These are phyloP conservation scores for Zootermopsis nevadensis DNA, from an alignment of 2,888 invertebrate species.

Conservation along the genomic window DNA sequence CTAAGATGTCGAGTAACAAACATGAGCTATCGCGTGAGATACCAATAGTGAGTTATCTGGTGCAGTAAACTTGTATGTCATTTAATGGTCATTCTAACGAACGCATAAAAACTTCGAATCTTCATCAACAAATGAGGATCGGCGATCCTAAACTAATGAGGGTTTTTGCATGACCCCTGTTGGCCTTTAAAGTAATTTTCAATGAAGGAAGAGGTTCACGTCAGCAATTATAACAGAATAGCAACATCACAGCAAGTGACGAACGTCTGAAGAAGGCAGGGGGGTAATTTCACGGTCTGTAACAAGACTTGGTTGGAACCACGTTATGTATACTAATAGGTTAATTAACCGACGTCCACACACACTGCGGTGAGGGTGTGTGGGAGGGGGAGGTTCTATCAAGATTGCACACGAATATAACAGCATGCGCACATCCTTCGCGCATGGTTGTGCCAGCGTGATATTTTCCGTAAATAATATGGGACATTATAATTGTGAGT, in stretches of 20 bases:
- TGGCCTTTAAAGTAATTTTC: slow-evolving; percentile 9
- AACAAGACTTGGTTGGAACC: slow-evolving; percentile 20
- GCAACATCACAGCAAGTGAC: background rate
- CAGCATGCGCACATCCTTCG: slow-evolving; percentile 20
- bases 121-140: slow-evolving; percentile 30
- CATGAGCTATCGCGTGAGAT: too few species aligned
- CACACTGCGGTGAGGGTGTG: background rate
- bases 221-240: background rate
- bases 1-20: too few species aligned
- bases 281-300: slow-evolving; percentile 20
- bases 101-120: slow-evolving; percentile 28
- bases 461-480: slow-evolving; percentile 6
- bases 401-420: slow-evolving; percentile 22
- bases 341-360: slow-evolving; percentile 31
- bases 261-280: background rate
- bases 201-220: background rate
- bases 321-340: slow-evolving; percentile 35
- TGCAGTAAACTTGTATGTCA: background rate
- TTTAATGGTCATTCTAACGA: background rate
- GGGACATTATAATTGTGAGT: background rate
- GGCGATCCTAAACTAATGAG: slow-evolving; percentile 32
- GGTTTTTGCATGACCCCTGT: slow-evolving; percentile 5
- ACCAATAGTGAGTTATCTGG: too few species aligned
- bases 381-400: slow-evolving; percentile 12
- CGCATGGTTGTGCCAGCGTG: slow-evolving; percentile 31